These are phyloP conservation scores for Pristionchus japonicus DNA, from an alignment of 2,888 invertebrate genomes.

Conservation along the genomic window DNA sequence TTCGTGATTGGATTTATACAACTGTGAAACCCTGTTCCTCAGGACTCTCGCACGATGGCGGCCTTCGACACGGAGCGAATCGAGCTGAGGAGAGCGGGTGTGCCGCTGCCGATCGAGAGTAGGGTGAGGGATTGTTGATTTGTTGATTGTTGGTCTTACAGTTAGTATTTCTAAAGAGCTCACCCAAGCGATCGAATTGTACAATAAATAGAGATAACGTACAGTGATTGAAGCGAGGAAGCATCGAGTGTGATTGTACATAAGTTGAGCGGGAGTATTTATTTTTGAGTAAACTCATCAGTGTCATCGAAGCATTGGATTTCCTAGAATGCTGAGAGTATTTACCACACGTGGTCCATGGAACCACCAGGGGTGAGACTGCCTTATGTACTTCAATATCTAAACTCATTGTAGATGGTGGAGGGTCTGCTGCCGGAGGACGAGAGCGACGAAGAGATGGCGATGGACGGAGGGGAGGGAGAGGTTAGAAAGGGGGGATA, in stretches of 20 bases:
- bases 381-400: neutral
- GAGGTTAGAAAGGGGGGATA: neutral
- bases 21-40: neutral
- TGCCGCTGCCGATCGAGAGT: neutral
- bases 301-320: no score
- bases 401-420: neutral
- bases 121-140: neutral
- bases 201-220: neutral
- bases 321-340: no score
- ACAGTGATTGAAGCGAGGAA: neutral
- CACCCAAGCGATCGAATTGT: neutral
- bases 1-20: no score
- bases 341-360: neutral
- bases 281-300: no score
- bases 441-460: neutral
- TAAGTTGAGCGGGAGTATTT: no score
- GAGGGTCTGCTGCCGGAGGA: constrained; percentile 40
- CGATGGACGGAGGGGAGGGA: neutral
- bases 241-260: no score
- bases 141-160: neutral
- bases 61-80: constrained; percentile 21
- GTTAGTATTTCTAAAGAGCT: neutral
- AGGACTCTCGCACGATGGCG: neutral
- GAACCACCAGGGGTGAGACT: neutral
- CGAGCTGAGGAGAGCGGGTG: neutral